Evolutionary conservation across 2,888 invertebrate genomes (phyloP), one percentile per base, ranked within the genome.

Genomic region (Pocota personata): DNA sequence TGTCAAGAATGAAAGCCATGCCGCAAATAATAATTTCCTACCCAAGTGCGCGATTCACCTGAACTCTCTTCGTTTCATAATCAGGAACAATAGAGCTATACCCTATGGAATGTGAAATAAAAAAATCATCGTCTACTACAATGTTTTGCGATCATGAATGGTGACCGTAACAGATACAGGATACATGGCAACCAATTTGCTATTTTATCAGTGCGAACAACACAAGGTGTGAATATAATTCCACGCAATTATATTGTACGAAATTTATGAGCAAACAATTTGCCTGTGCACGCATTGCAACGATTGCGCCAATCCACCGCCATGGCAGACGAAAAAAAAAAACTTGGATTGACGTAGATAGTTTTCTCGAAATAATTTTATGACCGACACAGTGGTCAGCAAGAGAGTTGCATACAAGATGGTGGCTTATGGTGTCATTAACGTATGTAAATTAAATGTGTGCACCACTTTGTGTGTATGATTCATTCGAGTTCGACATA

Each of bases 181-280:
- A 50, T 60, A 67, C 67, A 72, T 64, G 72, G 72, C 66, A 57
- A 72, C 72, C 48, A 79, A 79, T 79, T 72, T 57, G 48, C 79
- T 14, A 79, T 79, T 79, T 71, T 79, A 79, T 79, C 57, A 50
- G 62, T 69, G 52, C 62, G 62, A 69, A 62, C 69, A 71, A 21
- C 79, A 64, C 71, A 57, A 66, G 57, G 72, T 79, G 79, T 72
- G 79, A 79, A 66, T 72, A 72, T 72, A 72, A 79, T 72, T 72
- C 72, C 79, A 58, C 57, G 72, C 62, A 79, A 72, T 79, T 72
- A 72, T 79, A 50, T 46, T 50, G 48, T 14, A 66, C 40, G 12
- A 32, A 64, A 48, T 64, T 79, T 72, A 72, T 72, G 71, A 79
- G 60, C 55, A 46, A 64, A 71, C 71, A 32, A 62, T 57, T 71